Evolutionary conservation across 2,113 vertebrate genomes (phyloP).

Genomic region (Grus americana): DNA sequence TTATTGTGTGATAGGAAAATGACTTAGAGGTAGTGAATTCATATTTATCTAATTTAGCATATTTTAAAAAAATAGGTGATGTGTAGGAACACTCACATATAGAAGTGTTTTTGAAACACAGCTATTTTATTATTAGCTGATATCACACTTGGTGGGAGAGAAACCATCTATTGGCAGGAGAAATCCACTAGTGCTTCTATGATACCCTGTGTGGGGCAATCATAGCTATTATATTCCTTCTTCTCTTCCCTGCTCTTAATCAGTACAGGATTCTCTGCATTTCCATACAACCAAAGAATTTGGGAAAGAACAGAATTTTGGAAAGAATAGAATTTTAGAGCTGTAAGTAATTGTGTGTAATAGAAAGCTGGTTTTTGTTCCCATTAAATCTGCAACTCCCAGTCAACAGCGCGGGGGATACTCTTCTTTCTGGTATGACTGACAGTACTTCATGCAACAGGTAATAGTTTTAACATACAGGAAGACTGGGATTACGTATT

Average conservation of each 20-base stretch:
- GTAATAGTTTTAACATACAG: background rate
- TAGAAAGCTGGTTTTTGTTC: background rate
- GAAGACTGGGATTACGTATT: background rate
- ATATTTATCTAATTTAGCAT: background rate
- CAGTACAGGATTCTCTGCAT: background rate
- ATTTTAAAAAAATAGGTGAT: background rate
- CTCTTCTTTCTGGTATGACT: background rate
- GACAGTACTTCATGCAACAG: background rate
- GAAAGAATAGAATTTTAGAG: background rate
- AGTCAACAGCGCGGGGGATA: background rate
- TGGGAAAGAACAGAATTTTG: background rate
- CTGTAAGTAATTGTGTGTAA: background rate
- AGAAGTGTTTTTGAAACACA: background rate
- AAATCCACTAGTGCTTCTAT: background rate
- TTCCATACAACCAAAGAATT: background rate
- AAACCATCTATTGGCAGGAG: background rate
- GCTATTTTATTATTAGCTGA: background rate
- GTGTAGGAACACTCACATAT: background rate
- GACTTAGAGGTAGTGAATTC: background rate
- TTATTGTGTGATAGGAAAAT: background rate
- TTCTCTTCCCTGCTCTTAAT: background rate
- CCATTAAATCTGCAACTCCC: background rate
- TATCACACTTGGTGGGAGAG: background rate
- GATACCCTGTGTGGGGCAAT: background rate
- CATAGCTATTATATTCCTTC: background rate